Percentiles rank a stretch among this genome's conserved stretches.
These are phyloP conservation scores for Julus scanicus DNA, from an alignment of 2,888 invertebrate genomes.

Conservation along the genomic window DNA sequence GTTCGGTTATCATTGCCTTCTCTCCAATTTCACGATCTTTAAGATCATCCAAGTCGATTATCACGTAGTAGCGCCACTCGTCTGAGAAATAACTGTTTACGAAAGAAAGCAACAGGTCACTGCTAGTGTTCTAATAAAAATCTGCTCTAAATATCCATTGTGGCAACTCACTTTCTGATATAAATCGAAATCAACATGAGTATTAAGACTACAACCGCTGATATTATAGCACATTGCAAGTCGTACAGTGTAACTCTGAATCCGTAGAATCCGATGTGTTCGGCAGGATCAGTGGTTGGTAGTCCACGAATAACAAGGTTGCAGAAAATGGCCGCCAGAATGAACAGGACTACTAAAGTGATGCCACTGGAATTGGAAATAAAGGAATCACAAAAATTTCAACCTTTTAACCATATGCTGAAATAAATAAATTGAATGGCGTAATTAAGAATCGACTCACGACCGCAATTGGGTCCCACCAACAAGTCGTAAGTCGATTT, in stretches of 20 bases:
- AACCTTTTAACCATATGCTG: no score
- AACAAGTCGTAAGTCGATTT: no score
- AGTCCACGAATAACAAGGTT: slow-evolving; percentile 34
- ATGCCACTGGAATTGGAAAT: neutral
- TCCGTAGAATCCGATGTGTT: slow-evolving; percentile 45
- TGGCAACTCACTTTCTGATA: neutral
- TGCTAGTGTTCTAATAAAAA: neutral
- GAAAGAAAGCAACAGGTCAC: neutral
- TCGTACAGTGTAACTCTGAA: neutral
- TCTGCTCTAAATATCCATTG: neutral
- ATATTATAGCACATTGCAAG: neutral
- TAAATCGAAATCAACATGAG: neutral
- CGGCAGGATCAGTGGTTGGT: slow-evolving; percentile 12
- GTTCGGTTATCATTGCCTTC: neutral
- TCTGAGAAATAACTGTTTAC: neutral
- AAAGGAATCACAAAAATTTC: neutral
- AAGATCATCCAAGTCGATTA: neutral
- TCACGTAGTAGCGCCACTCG: neutral
- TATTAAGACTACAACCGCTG: neutral
- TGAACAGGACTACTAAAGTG: neutral
- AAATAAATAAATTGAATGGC: no score
- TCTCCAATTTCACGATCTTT: neutral
- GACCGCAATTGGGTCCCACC: no score
- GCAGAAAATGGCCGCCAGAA: slow-evolving; percentile 3
- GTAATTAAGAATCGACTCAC: no score